Base-by-base conservation (phyloP, 2,113 vertebrate species). In the Mirza zaza region DNA sequence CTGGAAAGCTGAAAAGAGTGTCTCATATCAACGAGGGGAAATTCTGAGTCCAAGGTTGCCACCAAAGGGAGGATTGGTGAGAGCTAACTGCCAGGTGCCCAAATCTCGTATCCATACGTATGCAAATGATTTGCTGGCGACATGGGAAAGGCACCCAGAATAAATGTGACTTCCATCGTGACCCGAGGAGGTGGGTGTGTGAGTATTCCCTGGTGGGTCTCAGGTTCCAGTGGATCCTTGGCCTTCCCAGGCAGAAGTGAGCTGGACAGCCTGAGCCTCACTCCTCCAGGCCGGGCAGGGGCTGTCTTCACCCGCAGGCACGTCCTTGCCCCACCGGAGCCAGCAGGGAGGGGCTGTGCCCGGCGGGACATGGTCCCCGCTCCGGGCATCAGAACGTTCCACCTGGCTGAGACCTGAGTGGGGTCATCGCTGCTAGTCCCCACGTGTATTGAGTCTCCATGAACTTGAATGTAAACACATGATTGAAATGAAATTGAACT, bases 231-330 rank as follows among this genome's bases (percentile, higher is more conserved):
- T 0, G 0, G 14, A 15, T 29, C 52, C 88, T 14, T 50, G 63
- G 52, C 25, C 42, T 75, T 50, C 67, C 29, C 67, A 39, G 65
- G 87, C 1, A 48, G 86, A 32, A 17, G 48, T 11, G 4, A 14
- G 79, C 42, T 17, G 27, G 63, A 7, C 11, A 36, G 23, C 34
- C 75, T 4, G 4, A 68, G 65, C 29, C 50, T 36, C 1, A 8
- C 13, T 29, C 71, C 48, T 34, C 36, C 17, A 32, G 11, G 13
- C 52, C 34, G 80, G 57, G 75, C 50, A 76, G 59, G 12, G 8
- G 8, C 8, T 50, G 11, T 32, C 42, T 42, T 59, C 21, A 34
- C n/a, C 10, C 48, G n/a, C 15, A 6, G 0, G 3, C 0, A 25
- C 17, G 10, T 21, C 23, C 15, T 2, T 17, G 52, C 36, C 34